phyloP scores from a whole-genome alignment of 64 coral and sea anemone species.

The Porites australiensis region DNA sequence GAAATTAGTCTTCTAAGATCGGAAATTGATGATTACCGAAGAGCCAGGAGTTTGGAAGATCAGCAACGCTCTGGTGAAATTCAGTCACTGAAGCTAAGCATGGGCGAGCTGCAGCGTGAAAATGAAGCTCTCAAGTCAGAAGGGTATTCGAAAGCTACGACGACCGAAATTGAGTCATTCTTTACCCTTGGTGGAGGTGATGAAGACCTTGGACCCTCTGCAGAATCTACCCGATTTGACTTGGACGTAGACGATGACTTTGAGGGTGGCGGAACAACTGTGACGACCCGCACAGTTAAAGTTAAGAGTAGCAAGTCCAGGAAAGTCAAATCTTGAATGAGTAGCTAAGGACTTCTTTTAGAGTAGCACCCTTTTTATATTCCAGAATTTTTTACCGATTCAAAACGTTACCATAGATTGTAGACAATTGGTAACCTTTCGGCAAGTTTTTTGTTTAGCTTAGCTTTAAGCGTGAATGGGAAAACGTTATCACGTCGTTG shows the following conservation, averaged over 20 bases:
- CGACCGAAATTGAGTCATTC: conserved; percentile 10
- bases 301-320: conserved; percentile 28
- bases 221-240: conserved; percentile 53
- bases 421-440: too few species aligned
- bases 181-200: conserved; percentile 25
- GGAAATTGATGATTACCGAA: conserved; percentile 65
- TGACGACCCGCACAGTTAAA: conserved; percentile 53
- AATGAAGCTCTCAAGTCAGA: conserved; percentile 43
- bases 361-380: too few species aligned
- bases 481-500: too few species aligned
- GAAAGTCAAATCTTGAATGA: conserved; percentile 33
- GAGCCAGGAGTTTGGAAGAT: conserved; percentile 52
- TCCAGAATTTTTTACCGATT: too few species aligned
- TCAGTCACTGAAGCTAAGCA: conserved; percentile 13
- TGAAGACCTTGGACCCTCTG: conserved; percentile 34
- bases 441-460: too few species aligned
- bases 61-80: conserved; percentile 41
- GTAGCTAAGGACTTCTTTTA: not conserved
- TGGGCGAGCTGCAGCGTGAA: conserved; percentile 9
- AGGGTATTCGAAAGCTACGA: not conserved
- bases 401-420: too few species aligned
- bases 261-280: conserved; percentile 29
- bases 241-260: conserved; percentile 51
- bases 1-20: conserved; percentile 55
- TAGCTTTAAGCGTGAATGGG: too few species aligned